Base-by-base conservation (phyloP, 2,113 vertebrate species). In the Eira barbara region DNA sequence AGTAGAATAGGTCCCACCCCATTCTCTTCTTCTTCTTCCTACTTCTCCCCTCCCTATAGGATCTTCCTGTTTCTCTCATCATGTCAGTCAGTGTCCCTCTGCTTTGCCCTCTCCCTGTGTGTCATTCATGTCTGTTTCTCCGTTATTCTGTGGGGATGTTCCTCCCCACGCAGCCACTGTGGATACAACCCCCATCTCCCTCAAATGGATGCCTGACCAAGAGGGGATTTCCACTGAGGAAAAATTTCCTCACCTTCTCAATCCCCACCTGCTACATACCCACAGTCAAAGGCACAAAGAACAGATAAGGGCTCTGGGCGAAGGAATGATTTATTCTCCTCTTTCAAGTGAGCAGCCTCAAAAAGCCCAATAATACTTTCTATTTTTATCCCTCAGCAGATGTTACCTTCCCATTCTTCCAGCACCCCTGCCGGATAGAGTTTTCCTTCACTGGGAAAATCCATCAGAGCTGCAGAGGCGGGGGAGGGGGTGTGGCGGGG, bases 331-430 rank as follows among this genome's bases (percentile, higher is more conserved):
- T 98, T 95, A 98, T 98, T 93, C 21, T 93, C 78, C 74, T 94
- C 97, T 98, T 98, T 98, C 91, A 98, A 98, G 97, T 98, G 69
- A 97, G 63, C 96, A 97, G 91, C 79, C 94, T 94, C 88, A 85
- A 61, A 96, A 97, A 95, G 65, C 34, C 86, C 95, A 94, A 67
- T 80, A 91, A 95, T 85, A 74, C 88, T 96, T 93, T 94, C 95
- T 97, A 91, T 97, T 95, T 98, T 97, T 95, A 97, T 71, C 87
- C 65, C 39, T 96, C 82, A 29, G 78, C 97, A 98, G 97, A 97
- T 97, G 97, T 96, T 87, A 65, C 34, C 90, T 57, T 96, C 29
- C 85, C 45, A 45, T 86, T 82, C 79, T 96, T 45, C 82, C 73
- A 80, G 47, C 36, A 88, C 93, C 47, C 78, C 80, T 85, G 90